These are phyloP conservation scores for Hofmannophila pseudospretella DNA, from an alignment of 2,888 invertebrate genomes.

Conservation along the genomic window DNA sequence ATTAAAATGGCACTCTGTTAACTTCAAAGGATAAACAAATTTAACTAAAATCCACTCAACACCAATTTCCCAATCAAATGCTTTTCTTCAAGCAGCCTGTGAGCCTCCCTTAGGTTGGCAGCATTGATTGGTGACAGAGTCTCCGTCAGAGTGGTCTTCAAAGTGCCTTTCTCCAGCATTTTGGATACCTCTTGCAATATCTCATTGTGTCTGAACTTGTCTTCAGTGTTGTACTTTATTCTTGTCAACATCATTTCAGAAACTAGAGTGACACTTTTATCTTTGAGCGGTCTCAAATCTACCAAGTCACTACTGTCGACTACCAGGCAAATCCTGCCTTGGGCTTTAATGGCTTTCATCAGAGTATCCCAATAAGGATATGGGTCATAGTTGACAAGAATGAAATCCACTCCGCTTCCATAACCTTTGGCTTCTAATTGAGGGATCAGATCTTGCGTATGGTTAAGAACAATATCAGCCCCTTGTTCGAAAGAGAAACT, in stretches of 20 bases:
- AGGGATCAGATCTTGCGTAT: slow-evolving; percentile 44
- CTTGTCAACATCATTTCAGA: slow-evolving; percentile 60
- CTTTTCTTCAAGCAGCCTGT: slow-evolving; percentile 51
- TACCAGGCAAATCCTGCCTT: slow-evolving; percentile 59
- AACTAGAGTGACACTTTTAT: slow-evolving; percentile 57
- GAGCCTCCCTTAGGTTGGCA: slow-evolving; percentile 53
- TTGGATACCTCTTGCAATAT: slow-evolving; percentile 46
- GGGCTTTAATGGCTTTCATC: slow-evolving; percentile 54
- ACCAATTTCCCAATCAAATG: slow-evolving; percentile 58
- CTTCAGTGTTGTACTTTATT: slow-evolving; percentile 56
- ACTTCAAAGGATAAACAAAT: no score
- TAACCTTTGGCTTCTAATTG: slow-evolving; percentile 49
- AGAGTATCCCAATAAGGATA: slow-evolving; percentile 61
- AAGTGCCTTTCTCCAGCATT: slow-evolving; percentile 45
- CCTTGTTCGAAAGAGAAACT: slow-evolving; percentile 46
- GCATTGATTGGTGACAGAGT: slow-evolving; percentile 60
- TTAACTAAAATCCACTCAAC: slow-evolving; percentile 46
- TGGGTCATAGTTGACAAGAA: slow-evolving; percentile 62
- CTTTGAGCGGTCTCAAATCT: slow-evolving; percentile 48
- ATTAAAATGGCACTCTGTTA: no score
- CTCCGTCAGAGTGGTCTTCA: slow-evolving; percentile 51
- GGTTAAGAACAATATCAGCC: slow-evolving; percentile 53
- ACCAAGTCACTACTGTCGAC: slow-evolving; percentile 57
- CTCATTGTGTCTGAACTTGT: slow-evolving; percentile 48
- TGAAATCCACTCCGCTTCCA: slow-evolving; percentile 52